Conservation (phyloP, 2,113 vertebrate species). For the Grammomys surdaster region DNA sequence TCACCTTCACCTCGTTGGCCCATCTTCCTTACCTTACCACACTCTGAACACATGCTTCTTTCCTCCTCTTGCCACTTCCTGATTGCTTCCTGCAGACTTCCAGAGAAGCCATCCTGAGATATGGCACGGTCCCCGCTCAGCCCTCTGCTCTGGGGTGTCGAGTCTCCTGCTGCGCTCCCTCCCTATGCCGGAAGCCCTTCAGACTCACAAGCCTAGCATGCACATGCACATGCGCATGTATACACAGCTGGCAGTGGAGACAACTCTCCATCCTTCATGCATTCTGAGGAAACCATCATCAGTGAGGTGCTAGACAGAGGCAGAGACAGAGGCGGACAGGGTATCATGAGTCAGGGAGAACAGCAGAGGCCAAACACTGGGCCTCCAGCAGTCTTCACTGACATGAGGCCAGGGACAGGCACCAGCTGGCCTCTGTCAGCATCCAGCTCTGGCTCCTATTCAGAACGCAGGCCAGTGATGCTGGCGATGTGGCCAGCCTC, state of each 20-base stretch:
- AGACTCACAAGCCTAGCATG: not conserved
- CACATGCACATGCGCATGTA: not conserved
- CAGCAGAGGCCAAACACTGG: conserved; percentile 66
- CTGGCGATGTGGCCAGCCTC: conserved; percentile 83
- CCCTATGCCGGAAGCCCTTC: not conserved
- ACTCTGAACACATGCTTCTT: not conserved
- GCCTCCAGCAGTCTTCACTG: conserved; percentile 91
- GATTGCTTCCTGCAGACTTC: not conserved
- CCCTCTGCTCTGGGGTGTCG: rapidly evolving
- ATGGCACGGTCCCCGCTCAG: not conserved
- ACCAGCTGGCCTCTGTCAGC: conserved; percentile 86
- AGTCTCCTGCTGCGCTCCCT: not conserved
- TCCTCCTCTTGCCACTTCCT: not conserved
- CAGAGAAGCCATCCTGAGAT: not conserved
- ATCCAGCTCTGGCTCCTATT: conserved; percentile 89
- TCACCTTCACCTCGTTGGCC: not conserved
- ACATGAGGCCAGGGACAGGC: conserved; percentile 90
- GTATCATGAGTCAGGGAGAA: conserved; percentile 50
- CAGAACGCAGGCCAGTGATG: conserved; percentile 87
- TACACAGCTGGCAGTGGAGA: not conserved
- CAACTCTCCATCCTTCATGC: not conserved
- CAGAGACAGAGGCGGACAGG: not conserved
- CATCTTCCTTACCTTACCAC: not conserved
- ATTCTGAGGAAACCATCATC: conserved; percentile 62
- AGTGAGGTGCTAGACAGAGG: conserved; percentile 66